Base-by-base conservation (phyloP, 1,140 invertebrate species). In the Alviniconcha marisindica region DNA sequence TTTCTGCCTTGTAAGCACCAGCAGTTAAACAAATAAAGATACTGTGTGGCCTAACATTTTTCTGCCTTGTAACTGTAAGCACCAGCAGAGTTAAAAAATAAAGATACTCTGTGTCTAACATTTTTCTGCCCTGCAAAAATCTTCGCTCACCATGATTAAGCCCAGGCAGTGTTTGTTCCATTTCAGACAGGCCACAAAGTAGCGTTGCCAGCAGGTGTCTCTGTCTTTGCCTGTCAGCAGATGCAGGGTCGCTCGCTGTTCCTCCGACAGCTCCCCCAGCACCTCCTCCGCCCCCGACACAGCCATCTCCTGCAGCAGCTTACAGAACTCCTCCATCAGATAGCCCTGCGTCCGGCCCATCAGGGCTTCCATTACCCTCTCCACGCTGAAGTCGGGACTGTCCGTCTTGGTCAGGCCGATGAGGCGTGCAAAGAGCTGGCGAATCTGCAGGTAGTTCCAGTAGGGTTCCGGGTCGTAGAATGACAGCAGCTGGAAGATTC, bases 261-360 rank as follows among this genome's bases (percentile, higher is more conserved):
- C 86, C 28, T 90, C 88, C 85, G 77, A 79, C 79, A 81, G 79
- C 82, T 48, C 76, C 14, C 42, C 63, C 1, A n/a, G 33, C 40
- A 66, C 71, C 21, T 42, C 56, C 15, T 28, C 7, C 15, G 36
- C 77, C 21, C 54, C 56, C 2, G 36, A 40, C 18, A 80, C 56
- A 36, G 83, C 81, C 33, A 87, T 21, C 82, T 91, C 88, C 83
- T 88, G 87, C 48, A 89, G 87, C 21, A 90, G 38, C 42, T 88
- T 87, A 81, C 85, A 86, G 71, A 91, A 90, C 71, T 90, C 88
- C 14, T 91, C 88, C 2, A 91, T 44, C 44, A 92, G 81, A 83
- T 89, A 89, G 18, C 69, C 73, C 42, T 84, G 73, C 24, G 81
- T 82, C 28, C 87, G 77, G 12, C 91, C 89, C 69, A 89, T 84